Conservation (phyloP, 2,888 invertebrate species). For the Dolichomitus sp. region DNA sequence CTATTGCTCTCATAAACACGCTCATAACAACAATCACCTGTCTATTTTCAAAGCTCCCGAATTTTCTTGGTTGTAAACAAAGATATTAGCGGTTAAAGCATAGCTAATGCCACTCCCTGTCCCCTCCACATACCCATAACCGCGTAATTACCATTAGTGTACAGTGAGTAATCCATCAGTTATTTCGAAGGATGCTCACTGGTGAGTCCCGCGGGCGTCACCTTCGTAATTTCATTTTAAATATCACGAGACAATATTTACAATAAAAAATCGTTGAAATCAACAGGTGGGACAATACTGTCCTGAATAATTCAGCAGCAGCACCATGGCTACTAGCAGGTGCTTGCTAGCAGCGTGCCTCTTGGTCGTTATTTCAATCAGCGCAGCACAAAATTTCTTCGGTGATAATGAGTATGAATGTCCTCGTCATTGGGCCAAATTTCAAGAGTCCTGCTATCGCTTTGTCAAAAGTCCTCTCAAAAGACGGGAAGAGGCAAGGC, state of each 20-base stretch:
- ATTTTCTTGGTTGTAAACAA: background rate
- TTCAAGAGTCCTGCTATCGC: slow-evolving; percentile 94
- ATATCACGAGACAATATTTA: background rate
- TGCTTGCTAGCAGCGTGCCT: slow-evolving; percentile 41
- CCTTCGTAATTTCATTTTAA: too few species aligned
- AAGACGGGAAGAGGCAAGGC: slow-evolving; percentile 93
- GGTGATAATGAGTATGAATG: slow-evolving; percentile 87
- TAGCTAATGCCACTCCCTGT: slow-evolving; percentile 70
- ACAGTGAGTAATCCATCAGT: slow-evolving; percentile 66
- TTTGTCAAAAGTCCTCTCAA: slow-evolving; percentile 96
- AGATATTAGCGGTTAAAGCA: slow-evolving; percentile 44
- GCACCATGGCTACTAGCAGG: slow-evolving; percentile 34
- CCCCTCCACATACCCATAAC: slow-evolving; percentile 57
- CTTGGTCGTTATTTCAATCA: slow-evolving; percentile 16
- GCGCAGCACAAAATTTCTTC: slow-evolving; percentile 75
- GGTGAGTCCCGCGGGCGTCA: background rate
- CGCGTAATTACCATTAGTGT: slow-evolving; percentile 58
- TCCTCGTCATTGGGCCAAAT: slow-evolving; percentile 95
- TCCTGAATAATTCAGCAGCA: slow-evolving; percentile 10
- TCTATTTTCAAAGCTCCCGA: background rate
- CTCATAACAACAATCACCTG: background rate
- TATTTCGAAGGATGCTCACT: slow-evolving; percentile 5
- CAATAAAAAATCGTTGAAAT: background rate
- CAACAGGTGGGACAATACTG: slow-evolving; percentile 51
- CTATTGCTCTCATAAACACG: background rate